Percentiles rank a stretch among this genome's conserved stretches.
phyloP scores from a whole-genome alignment of 2,888 invertebrate genomes.

The Daptonema setosum region DNA sequence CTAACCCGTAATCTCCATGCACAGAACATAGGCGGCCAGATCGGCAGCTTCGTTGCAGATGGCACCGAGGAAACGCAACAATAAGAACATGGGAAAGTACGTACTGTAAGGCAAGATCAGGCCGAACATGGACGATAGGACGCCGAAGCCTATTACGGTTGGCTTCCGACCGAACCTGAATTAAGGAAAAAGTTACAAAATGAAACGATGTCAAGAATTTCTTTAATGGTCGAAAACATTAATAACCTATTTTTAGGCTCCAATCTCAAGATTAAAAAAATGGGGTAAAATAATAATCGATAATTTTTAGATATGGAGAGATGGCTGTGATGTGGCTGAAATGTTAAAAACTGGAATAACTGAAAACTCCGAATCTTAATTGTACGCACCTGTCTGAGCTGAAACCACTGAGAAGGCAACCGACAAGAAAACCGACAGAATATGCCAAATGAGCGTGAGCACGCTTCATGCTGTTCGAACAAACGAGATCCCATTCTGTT shows the following conservation, averaged over 20 bases:
- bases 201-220: neutral
- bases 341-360: too few relatives aligned
- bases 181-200: neutral
- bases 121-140: slow-evolving; percentile 25
- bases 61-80: slow-evolving; percentile 22
- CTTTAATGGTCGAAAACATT: too few relatives aligned
- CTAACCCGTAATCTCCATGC: slow-evolving; percentile 27
- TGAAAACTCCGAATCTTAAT: too few relatives aligned
- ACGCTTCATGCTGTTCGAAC: slow-evolving; percentile 22
- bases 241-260: too few relatives aligned
- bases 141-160: slow-evolving; percentile 26
- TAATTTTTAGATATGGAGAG: too few relatives aligned
- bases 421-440: slow-evolving; percentile 24
- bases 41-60: slow-evolving; percentile 26
- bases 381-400: slow-evolving; percentile 19
- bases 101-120: slow-evolving; percentile 22
- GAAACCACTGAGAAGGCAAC: slow-evolving; percentile 21
- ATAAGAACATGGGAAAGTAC: slow-evolving; percentile 22
- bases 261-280: too few relatives aligned
- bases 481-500: slow-evolving; percentile 26
- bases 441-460: slow-evolving; percentile 28
- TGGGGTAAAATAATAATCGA: too few relatives aligned
- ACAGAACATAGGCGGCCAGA: slow-evolving; percentile 24
- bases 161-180: slow-evolving; percentile 25
- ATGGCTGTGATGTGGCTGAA: too few relatives aligned